Evolutionary conservation across 2,113 vertebrate species (phyloP), one percentile per base, ranked within the genome.

Genomic region (Thamnophis sirtalis): DNA sequence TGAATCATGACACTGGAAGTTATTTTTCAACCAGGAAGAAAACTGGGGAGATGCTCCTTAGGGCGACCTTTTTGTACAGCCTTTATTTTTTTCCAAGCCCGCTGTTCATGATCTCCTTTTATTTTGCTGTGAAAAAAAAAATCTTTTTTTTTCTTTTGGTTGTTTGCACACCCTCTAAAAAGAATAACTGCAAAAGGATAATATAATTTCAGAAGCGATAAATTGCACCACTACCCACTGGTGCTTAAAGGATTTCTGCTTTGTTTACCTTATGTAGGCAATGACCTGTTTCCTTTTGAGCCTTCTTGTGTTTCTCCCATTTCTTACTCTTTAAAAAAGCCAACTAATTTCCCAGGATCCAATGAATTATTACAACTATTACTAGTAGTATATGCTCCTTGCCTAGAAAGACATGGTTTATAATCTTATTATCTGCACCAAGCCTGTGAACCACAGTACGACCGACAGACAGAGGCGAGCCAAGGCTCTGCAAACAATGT

Each of bases 331-430:
- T 94, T 87, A 58, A 95, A 95, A 92, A 94, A 68, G 89, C 73
- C 92, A 92, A 60, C 87, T 94, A 91, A 96, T 96, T 84, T 54
- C 80, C 84, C 92, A 91, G 91, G 93, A 92, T 94, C 92, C 87
- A 94, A 93, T 96, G 96, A 97, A 93, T 97, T 97, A 95, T 91
- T 90, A 94, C 93, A 92, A 93, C 92, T 94, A 93, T 95, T 95
- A 96, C 92, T 95, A 97, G 93, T 94, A 97, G 93, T 95, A 95
- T 91, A 91, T 96, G 95, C 95, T 96, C 95, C 93, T 92, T 93
- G 90, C 95, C 94, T 96, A 97, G 96, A 96, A 93, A 96, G 94
- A 94, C 94, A 95, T 95, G 96, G 93, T 97, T 97, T 97, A 96
- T 96, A 96, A 96, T 96, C 96, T 97, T 96, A 96, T 96, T 96